Evolutionary conservation across 2,113 vertebrate genomes (phyloP), one percentile per base, ranked within the genome.

Genomic region (Periophthalmus modestus): DNA sequence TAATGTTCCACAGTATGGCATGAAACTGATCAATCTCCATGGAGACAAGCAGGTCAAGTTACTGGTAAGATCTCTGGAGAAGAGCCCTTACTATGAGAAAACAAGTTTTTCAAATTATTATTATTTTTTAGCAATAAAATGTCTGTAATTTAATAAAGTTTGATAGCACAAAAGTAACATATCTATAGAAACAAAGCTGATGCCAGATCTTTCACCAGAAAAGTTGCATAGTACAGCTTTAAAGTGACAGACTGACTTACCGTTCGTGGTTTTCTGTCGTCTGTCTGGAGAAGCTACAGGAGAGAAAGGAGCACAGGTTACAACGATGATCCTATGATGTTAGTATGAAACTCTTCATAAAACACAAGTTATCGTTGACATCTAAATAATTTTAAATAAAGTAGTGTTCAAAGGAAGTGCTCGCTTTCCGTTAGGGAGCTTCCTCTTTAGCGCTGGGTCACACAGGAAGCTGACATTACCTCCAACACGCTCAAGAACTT

Each of bases 361-460:
- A 21, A 55, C 52, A 55, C 7, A 55, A 55, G n/a, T 14, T 59
- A 28, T 28, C 23, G 67, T 23, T 68, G 9, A 48, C 63, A 50
- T 57, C 65, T 70, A 73, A 81, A 78, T 75, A 68, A 5, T 65
- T 7, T 0, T 9, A 76, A 21, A n/a, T 33, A 16, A 77, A 43
- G 71, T 4, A 67, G 66, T 2, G 66, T 82, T 87, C 69, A 78
- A 80, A 90, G 90, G 87, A 92, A 89, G 76, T 50, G 71, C 74
- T 92, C 80, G 80, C 74, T 84, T 91, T 90, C 89, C 86, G 88
- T 68, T 82, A 65, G 81, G 78, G 82, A 79, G 66, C 86, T 92
- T 92, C 90, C 89, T 90, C 85, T 68, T 92, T 88, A 81, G 80
- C 62, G 84, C 70, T 80, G 68, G 80, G 85, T 85, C 77, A 82